A percentile compares a stretch with the other conserved stretches of the same genome.
phyloP scores from a whole-genome alignment of 1,140 invertebrate species.

The Carcinoscorpius rotundicauda region DNA sequence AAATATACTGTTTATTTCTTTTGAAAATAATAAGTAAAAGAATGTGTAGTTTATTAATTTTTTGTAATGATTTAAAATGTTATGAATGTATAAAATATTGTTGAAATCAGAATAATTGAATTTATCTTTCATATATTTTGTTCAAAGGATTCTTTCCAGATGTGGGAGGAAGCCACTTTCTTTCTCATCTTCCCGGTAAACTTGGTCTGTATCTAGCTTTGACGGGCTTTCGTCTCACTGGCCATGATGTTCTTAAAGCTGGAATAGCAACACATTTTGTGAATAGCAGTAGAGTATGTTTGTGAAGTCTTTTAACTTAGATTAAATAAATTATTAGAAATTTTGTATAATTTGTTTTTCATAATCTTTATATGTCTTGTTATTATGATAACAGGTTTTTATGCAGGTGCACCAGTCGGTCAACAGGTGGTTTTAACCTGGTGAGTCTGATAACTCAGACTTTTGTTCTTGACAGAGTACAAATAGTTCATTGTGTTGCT shows the following conservation, averaged over 20 bases:
- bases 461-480: too few species aligned
- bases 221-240: conserved; percentile 73
- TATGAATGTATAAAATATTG: too few species aligned
- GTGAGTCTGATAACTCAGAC: neutral
- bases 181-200: conserved; percentile 70
- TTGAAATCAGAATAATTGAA: too few species aligned
- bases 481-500: too few species aligned
- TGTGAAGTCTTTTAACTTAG: neutral
- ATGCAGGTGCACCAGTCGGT: neutral
- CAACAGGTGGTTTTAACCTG: neutral
- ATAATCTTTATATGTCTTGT: neutral
- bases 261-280: conserved; percentile 90
- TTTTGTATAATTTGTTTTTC: neutral
- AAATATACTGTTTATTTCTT: too few species aligned
- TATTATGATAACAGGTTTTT: neutral
- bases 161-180: conserved; percentile 85
- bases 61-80: too few species aligned
- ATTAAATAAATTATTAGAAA: neutral
- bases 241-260: conserved; percentile 71
- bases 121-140: too few species aligned
- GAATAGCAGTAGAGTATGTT: conserved; percentile 33
- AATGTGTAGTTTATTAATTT: too few species aligned
- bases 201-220: conserved; percentile 86
- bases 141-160: conserved; percentile 71
- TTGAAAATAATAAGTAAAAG: too few species aligned